Evolutionary conservation across 2,113 vertebrate genomes (phyloP).

Genomic region (Erythrolamprus reginae): DNA sequence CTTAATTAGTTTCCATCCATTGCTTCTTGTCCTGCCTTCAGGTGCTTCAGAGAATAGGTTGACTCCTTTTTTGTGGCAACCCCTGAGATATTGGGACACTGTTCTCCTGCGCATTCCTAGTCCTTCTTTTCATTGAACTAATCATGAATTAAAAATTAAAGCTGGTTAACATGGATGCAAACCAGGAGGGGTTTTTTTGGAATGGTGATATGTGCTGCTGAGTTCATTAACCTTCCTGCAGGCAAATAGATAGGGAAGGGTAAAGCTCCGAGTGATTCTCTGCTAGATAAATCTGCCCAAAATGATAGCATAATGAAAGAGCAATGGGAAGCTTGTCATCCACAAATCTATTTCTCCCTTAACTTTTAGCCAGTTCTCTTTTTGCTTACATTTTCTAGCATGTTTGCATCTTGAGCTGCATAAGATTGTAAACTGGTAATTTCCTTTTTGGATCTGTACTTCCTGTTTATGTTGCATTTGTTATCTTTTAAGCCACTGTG

Average conservation of each 20-base stretch:
- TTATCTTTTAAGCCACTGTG: not conserved
- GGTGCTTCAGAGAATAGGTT: not conserved
- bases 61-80: not conserved
- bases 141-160: not conserved
- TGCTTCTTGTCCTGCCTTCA: not conserved
- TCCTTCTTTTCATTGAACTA: not conserved
- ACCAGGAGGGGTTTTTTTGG: not conserved
- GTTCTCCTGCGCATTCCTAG: not conserved
- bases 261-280: not conserved
- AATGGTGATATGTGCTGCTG: not conserved
- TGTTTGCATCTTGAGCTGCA: not conserved
- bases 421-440: not conserved
- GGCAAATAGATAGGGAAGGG: not conserved
- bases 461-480: slow-evolving; percentile 1
- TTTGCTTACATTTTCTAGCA: not conserved
- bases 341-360: not conserved
- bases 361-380: not conserved
- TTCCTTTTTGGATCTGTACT: not conserved
- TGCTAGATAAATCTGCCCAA: not conserved
- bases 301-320: not conserved
- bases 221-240: not conserved
- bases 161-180: not conserved
- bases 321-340: not conserved
- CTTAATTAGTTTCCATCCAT: not conserved
- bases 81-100: not conserved